A percentile compares a stretch with the other conserved stretches of the same genome.
Evolutionary conservation across 2,113 vertebrate species (phyloP).

Genomic region (Excalfactoria chinensis): DNA sequence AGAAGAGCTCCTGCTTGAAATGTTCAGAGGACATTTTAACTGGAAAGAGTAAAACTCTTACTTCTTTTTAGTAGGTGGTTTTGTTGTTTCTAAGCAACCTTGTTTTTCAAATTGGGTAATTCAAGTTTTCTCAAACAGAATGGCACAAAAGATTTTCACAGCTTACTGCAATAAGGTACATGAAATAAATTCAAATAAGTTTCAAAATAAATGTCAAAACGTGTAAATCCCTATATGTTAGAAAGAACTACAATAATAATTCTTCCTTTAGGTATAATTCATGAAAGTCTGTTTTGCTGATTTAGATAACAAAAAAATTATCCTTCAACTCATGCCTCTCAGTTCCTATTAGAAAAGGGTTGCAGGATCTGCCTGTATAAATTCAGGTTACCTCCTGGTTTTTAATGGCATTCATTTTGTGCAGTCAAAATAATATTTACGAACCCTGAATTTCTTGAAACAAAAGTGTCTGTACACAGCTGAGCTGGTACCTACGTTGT

Average conservation of each 20-base stretch:
- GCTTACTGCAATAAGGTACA: neutral
- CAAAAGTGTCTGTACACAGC: neutral
- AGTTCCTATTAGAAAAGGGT: neutral
- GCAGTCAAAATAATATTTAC: neutral
- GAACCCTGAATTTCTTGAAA: neutral
- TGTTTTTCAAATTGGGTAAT: neutral
- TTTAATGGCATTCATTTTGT: neutral
- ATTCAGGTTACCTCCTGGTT: constrained; percentile 22
- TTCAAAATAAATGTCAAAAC: neutral
- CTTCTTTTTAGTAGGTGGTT: neutral
- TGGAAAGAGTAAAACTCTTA: neutral
- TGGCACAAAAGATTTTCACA: neutral
- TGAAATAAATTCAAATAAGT: neutral
- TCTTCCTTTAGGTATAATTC: neutral
- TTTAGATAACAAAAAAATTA: constrained; percentile 32
- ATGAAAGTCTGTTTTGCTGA: neutral
- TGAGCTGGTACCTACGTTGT: neutral
- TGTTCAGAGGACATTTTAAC: neutral
- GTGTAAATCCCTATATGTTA: neutral
- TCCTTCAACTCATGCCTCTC: constrained; percentile 12
- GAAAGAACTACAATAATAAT: neutral
- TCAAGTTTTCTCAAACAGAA: neutral
- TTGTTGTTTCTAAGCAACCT: neutral
- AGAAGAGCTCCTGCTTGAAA: neutral
- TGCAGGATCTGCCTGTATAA: constrained; percentile 36